phyloP scores from a whole-genome alignment of 37 sponge, comb jelly and placozoan genomes.

The Dysidea cf. avara region DNA sequence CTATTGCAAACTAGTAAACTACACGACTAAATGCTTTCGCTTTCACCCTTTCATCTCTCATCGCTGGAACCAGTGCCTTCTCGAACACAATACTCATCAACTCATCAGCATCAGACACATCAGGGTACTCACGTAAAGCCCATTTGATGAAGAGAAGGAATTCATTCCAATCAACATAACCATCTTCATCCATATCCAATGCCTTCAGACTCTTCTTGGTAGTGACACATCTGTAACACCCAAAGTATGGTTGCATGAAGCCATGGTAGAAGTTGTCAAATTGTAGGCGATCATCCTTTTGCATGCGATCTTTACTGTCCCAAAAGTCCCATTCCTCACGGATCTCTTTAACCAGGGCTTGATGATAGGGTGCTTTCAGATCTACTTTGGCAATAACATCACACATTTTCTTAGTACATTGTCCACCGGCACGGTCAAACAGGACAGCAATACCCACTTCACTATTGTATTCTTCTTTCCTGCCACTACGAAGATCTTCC shows the following conservation, averaged over 20 bases:
- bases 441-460: slow-evolving; percentile 58
- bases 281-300: slow-evolving; percentile 50
- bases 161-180: slow-evolving; percentile 91
- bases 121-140: slow-evolving; percentile 79
- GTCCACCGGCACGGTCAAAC: slow-evolving; percentile 86
- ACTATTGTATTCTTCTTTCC: slow-evolving; percentile 90
- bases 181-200: too few relatives aligned
- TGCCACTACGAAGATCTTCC: slow-evolving; percentile 45
- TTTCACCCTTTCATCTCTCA: slow-evolving; percentile 67
- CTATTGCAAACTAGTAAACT: too few relatives aligned
- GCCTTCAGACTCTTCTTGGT: slow-evolving; percentile 59
- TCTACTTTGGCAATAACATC: slow-evolving; percentile 46
- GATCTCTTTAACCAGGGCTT: slow-evolving; percentile 60
- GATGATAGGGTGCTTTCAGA: slow-evolving; percentile 19
- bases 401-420: slow-evolving; percentile 48
- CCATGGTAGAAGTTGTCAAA: too few relatives aligned
- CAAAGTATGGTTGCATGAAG: too few relatives aligned
- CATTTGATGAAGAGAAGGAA: slow-evolving; percentile 80
- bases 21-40: too few relatives aligned
- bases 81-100: slow-evolving; percentile 60
- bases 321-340: slow-evolving; percentile 65
- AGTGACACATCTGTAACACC: slow-evolving; percentile 59
- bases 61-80: slow-evolving; percentile 80
- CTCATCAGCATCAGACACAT: slow-evolving; percentile 35
- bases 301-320: slow-evolving; percentile 31